These are phyloP conservation scores for Bombus sylvicola DNA, from an alignment of 1,140 invertebrate genomes.

Conservation along the genomic window DNA sequence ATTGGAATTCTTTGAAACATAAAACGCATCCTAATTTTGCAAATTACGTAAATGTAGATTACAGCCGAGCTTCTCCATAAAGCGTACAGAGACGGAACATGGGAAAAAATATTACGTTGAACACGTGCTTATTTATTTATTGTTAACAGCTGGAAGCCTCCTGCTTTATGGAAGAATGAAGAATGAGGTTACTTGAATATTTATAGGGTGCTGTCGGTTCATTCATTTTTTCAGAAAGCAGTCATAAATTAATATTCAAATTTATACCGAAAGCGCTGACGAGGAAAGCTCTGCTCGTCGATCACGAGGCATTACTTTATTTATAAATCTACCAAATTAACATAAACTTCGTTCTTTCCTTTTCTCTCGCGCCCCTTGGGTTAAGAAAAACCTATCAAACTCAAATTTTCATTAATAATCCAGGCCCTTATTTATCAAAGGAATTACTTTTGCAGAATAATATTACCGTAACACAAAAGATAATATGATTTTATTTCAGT, in stretches of 20 bases:
- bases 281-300: conserved; percentile 22
- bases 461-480: neutral
- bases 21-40: too few relatives aligned
- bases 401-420: conserved; percentile 6
- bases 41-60: neutral
- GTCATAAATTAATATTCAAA: conserved; percentile 46
- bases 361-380: neutral
- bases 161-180: conserved; percentile 13
- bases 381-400: neutral
- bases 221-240: conserved; percentile 34
- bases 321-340: conserved; percentile 24
- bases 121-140: conserved; percentile 25
- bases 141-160: conserved; percentile 28
- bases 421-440: neutral
- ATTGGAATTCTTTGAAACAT: neutral
- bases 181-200: conserved; percentile 32
- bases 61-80: neutral
- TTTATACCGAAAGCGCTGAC: conserved; percentile 34
- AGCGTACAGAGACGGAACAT: neutral
- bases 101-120: neutral
- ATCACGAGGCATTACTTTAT: conserved; percentile 38
- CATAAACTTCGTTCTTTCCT: neutral
- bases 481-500: neutral
- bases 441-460: neutral
- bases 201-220: conserved; percentile 24